Conservation (phyloP, 2,113 vertebrate genomes). For the Eulacestoma nigropectus region DNA sequence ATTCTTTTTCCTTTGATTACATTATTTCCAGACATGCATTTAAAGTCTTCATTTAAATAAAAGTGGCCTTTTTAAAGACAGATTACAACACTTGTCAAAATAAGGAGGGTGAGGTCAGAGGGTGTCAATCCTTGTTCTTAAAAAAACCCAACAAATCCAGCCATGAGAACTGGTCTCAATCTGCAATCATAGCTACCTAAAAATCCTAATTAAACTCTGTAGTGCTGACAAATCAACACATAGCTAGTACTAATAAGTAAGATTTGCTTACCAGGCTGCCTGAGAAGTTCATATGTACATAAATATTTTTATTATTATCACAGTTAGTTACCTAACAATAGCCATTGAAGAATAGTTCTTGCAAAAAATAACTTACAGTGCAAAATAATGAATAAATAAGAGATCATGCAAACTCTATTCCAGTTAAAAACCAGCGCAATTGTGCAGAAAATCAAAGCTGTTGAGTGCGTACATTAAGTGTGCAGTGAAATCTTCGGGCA, state of each 20-base stretch:
- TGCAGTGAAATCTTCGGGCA: neutral
- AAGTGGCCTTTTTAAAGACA: neutral
- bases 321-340: neutral
- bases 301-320: neutral
- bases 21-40: neutral
- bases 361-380: neutral
- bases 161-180: neutral
- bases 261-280: neutral
- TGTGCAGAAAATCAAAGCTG: neutral
- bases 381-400: neutral
- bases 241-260: neutral
- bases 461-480: neutral
- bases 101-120: neutral
- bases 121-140: neutral
- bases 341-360: neutral
- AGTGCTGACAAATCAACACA: neutral
- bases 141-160: fast-evolving
- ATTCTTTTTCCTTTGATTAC: neutral
- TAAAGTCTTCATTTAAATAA: neutral
- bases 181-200: neutral
- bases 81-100: neutral
- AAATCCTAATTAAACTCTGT: neutral
- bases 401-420: neutral
- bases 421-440: neutral
- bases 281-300: neutral